Conservation (phyloP, 2,797 vertebrate species). For the Triplophysa yarkandensis region DNA sequence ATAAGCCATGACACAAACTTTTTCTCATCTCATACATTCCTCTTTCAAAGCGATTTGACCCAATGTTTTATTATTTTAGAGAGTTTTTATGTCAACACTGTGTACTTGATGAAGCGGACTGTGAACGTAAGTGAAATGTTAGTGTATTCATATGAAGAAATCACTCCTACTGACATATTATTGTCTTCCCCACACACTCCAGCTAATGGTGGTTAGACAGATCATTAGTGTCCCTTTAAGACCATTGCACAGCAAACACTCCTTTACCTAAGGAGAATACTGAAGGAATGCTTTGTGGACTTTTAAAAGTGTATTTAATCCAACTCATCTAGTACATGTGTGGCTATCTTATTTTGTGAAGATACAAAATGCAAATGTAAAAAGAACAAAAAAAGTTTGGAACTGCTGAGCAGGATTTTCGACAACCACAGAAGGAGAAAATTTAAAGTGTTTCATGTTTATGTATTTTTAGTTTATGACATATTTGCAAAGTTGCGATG, state of each 20-base stretch:
- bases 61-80: slow-evolving; percentile 2
- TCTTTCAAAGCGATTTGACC: not conserved
- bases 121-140: slow-evolving; percentile 22
- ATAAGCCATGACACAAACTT: slow-evolving; percentile 22
- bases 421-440: slow-evolving; percentile 45
- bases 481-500: slow-evolving; percentile 42
- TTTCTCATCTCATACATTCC: not conserved
- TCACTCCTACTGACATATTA: slow-evolving; percentile 25
- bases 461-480: slow-evolving; percentile 52
- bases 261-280: slow-evolving; percentile 61
- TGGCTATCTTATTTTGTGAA: slow-evolving; percentile 48
- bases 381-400: slow-evolving; percentile 36
- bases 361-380: slow-evolving; percentile 44
- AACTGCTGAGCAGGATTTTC: slow-evolving; percentile 48
- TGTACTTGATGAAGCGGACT: slow-evolving; percentile 1
- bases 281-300: slow-evolving; percentile 94
- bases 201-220: slow-evolving; percentile 12
- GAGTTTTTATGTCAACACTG: slow-evolving; percentile 8
- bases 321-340: slow-evolving; percentile 66
- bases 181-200: slow-evolving; percentile 35
- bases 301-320: slow-evolving; percentile 66
- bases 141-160: slow-evolving; percentile 34
- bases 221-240: slow-evolving; percentile 27
- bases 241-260: slow-evolving; percentile 66
- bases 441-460: slow-evolving; percentile 49